Evolutionary conservation across 2,888 invertebrate species (phyloP), one percentile per base, ranked within the genome.

Genomic region (Melipona bicolor): DNA sequence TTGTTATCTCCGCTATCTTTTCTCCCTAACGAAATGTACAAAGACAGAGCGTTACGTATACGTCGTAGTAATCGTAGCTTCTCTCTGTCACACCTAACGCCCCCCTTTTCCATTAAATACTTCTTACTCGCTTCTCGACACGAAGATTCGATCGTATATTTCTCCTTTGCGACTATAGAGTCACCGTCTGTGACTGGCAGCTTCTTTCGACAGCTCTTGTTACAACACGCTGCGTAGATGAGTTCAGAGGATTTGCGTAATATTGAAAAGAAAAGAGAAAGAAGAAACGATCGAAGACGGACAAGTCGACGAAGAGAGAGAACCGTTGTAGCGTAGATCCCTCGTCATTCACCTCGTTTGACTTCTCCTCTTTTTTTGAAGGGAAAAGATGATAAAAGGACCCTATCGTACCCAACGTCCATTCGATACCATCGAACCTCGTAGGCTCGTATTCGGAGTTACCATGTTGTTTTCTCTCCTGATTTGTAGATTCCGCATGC

Each of bases 401-500:
- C 61, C 17, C 52, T 17, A 54, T 64, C 27, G 9, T 56, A 49
- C 17, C 50, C 74, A 54, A 75, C 6, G 32, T 59, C 74, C 74
- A 50, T 59, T 56, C 56, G 15, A 15, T 43, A 54, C 50, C 59
- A 36, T 43, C 77, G 43, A 61, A 75, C 61, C 69, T 65, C 43
- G 70, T 80, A 81, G 77, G 62, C 85, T 72, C 76, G 64, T 78
- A 50, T 36, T 70, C 72, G 54, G 80, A 84, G 81, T 88, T 83
- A 87, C 83, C 83, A 88, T 77, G 65, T 82, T 91, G 91, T 92
- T 91, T 91, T 93, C 92, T 94, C 91, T 94, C 92, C 90, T 94
- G 94, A 93, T 93, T 94, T 94, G 93, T 94, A 94, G 94, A 94
- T 94, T 93, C 93, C 93, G 94, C 94, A 94, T 94, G 94, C 94